Evolutionary conservation across 1,140 invertebrate genomes (phyloP).

Genomic region (silkworm (Bombyx mori)): ASM3026992v2 NC_085118.1:8919501-8920000

Average conservation of each 20-base stretch:
- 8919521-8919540: constrained; percentile 23
- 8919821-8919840: constrained; percentile 38
- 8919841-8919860: constrained; percentile 45
- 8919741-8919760: constrained; percentile 31
- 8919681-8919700: constrained; percentile 35
- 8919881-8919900: constrained; percentile 21
- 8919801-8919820: constrained; percentile 38
- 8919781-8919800: constrained; percentile 19
- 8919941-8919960: constrained; percentile 38
- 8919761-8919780: constrained; percentile 30
- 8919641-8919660: constrained; percentile 15
- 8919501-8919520: constrained; percentile 32
- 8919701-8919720: constrained; percentile 34
- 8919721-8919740: constrained; percentile 29
- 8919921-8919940: constrained; percentile 35
- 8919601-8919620: constrained; percentile 19
- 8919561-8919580: constrained; percentile 45
- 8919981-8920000: constrained; percentile 32
- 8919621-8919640: constrained; percentile 30
- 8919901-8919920: constrained; percentile 39
- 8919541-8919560: constrained; percentile 27
- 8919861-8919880: constrained; percentile 42
- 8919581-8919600: constrained; percentile 29
- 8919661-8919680: constrained; percentile 23
- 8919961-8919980: constrained; percentile 32